Evolutionary conservation across 2,113 vertebrate species (phyloP).

Genomic region (Caretta caretta): DNA sequence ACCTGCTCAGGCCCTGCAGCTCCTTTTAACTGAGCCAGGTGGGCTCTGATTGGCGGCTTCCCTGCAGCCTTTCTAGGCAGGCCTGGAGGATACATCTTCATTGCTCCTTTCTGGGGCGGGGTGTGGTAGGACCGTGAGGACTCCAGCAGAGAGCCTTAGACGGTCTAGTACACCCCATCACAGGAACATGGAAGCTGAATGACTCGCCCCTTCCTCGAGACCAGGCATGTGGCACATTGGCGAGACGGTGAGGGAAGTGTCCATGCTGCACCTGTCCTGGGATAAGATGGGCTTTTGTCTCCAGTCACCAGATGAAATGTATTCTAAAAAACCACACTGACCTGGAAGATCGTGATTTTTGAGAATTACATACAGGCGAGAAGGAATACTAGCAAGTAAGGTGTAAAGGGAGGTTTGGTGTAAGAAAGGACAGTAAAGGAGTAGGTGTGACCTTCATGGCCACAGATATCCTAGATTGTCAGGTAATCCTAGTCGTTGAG

Average conservation of each 20-base stretch:
- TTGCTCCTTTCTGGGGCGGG: too few species aligned
- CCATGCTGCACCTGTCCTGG: neutral
- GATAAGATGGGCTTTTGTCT: neutral
- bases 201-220: neutral
- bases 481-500: neutral
- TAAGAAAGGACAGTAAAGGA: rapidly evolving
- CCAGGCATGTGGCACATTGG: neutral
- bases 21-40: too few species aligned
- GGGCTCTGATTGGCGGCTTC: too few species aligned
- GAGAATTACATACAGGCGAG: neutral
- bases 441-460: neutral
- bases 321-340: neutral
- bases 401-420: too few species aligned
- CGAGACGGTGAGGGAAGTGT: neutral
- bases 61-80: too few species aligned
- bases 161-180: too few species aligned
- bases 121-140: too few species aligned
- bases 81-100: too few species aligned
- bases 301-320: neutral
- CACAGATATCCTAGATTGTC: neutral
- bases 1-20: neutral
- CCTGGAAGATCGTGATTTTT: neutral
- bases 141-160: too few species aligned
- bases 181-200: neutral
- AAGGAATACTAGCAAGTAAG: neutral